phyloP scores from a whole-genome alignment of 92 coral and sea anemone species.

The Virgularia gustaviana region DNA sequence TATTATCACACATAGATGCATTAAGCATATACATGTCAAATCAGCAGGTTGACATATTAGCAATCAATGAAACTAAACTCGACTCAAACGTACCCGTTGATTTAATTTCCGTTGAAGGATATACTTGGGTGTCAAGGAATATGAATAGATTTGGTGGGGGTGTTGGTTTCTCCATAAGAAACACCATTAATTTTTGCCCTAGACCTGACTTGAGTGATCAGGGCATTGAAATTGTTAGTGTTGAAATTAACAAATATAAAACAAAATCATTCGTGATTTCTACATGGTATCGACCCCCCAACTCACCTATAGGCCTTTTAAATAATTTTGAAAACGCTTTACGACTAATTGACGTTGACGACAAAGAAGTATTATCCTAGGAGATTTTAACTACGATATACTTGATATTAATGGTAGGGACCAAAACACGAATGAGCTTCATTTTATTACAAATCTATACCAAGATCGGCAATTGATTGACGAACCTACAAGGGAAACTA shows the following conservation, averaged over 20 bases:
- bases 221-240: conserved; percentile 20
- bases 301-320: not conserved
- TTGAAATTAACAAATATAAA: conserved; percentile 24
- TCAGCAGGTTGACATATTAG: not conserved
- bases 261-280: conserved; percentile 21
- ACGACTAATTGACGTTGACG: not conserved
- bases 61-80: not conserved
- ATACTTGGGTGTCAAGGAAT: not conserved
- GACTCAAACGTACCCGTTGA: not conserved
- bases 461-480: not conserved
- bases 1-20: conserved; percentile 14
- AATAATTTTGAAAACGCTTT: not conserved
- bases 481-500: not conserved
- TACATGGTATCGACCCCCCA: conserved; percentile 17
- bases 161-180: not conserved
- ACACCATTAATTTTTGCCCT: not conserved
- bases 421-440: not conserved
- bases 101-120: not conserved
- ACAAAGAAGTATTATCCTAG: conserved; percentile 2
- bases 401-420: not conserved
- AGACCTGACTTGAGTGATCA: conserved; percentile 13
- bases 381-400: not conserved
- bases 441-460: not conserved
- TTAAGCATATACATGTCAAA: not conserved
- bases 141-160: conserved; percentile 17